Evolutionary conservation across 2,888 invertebrate genomes (phyloP).

Genomic region (Mamestra brassicae): DNA sequence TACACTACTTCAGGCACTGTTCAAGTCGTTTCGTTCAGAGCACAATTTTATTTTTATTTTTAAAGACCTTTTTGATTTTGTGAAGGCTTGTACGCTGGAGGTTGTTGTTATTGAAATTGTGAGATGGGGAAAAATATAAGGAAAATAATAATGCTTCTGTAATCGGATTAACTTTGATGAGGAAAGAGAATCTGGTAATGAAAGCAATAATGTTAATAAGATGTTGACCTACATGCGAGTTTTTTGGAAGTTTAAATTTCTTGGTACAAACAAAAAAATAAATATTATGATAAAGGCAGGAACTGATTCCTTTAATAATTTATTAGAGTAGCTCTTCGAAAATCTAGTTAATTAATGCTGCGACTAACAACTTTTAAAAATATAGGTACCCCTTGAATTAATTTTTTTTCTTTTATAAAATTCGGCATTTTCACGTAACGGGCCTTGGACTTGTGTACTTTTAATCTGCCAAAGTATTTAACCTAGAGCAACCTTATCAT

Average conservation of each 20-base stretch:
- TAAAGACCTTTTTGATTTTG: conserved; percentile 1
- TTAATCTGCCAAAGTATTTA: neutral
- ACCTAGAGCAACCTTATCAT: no score
- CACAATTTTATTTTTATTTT: conserved; percentile 61
- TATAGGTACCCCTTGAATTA: no score
- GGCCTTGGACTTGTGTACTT: no score
- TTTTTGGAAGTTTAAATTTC: neutral
- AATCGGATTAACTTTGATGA: conserved; percentile 27
- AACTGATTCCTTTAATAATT: neutral
- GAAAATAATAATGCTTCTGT: conserved; percentile 23
- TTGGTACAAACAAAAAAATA: no score
- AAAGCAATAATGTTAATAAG: conserved; percentile 35
- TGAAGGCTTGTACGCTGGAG: neutral
- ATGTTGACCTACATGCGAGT: conserved; percentile 7
- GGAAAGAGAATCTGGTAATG: conserved; percentile 38
- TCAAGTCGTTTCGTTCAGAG: conserved; percentile 76
- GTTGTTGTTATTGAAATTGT: neutral
- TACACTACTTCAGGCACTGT: conserved; percentile 83
- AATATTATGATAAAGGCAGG: neutral
- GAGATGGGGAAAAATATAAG: conserved; percentile 2
- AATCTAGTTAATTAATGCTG: no score
- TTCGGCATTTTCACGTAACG: no score
- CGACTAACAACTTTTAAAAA: no score
- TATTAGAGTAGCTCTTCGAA: no score
- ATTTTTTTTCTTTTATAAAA: no score